Percentiles rank a stretch among this genome's conserved stretches.
phyloP scores from a whole-genome alignment of 2,113 vertebrate genomes.

The Caranx melampygus region DNA sequence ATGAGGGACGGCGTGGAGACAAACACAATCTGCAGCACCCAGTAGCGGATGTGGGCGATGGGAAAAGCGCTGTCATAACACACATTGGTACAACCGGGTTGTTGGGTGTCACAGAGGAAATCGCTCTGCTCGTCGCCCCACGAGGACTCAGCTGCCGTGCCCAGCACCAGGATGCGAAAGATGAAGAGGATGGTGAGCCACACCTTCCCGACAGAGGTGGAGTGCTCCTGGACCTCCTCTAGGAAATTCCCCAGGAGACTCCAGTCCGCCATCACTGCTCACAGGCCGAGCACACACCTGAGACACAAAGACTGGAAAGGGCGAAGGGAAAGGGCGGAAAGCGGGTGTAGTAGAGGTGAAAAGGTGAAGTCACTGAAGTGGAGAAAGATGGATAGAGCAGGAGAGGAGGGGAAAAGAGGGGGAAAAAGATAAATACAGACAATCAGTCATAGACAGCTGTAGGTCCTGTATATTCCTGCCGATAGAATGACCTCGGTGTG shows the following conservation, averaged over 20 bases:
- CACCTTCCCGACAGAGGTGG: conserved; percentile 96
- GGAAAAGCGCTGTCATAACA: conserved; percentile 98
- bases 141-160: conserved; percentile 94
- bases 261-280: conserved; percentile 94
- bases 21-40: conserved; percentile 98
- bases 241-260: conserved; percentile 95
- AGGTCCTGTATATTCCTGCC: conserved; percentile 18
- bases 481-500: conserved; percentile 34
- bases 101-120: conserved; percentile 93
- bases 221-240: conserved; percentile 97
- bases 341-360: neutral
- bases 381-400: conserved; percentile 3
- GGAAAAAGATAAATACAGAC: conserved; percentile 37
- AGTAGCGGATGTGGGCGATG: conserved; percentile 97
- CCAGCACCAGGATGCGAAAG: conserved; percentile 97
- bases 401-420: neutral
- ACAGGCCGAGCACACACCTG: conserved; percentile 51
- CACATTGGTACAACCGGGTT: conserved; percentile 95
- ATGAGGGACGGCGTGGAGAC: conserved; percentile 96
- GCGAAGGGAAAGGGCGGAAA: neutral
- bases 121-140: conserved; percentile 98
- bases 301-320: conserved; percentile 11
- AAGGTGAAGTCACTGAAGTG: conserved; percentile 22
- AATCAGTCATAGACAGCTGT: conserved; percentile 40
- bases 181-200: conserved; percentile 98